A percentile compares a stretch with the other conserved stretches of the same genome.
Evolutionary conservation across 2,797 vertebrate genomes (phyloP).

Genomic region (Poliocrania exsul): DNA sequence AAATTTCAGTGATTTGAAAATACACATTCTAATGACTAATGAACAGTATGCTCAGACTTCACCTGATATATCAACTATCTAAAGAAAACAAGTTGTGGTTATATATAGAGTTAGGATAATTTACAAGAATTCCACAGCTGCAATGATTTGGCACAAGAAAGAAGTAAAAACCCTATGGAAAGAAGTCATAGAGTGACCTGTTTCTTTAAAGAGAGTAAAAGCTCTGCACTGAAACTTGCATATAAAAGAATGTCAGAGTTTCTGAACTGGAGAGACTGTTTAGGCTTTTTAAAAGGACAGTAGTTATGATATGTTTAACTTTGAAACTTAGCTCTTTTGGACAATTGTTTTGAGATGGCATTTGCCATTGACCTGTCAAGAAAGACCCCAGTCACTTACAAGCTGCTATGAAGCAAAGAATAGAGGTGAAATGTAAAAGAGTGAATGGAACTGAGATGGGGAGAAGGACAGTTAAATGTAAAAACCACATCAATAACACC

Average conservation of each 20-base stretch:
- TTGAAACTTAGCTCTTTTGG: not conserved
- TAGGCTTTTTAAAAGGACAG: not conserved
- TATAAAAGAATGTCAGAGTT: not conserved
- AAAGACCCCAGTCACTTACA: not conserved
- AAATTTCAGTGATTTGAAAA: not conserved
- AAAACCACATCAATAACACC: not conserved
- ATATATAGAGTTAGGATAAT: not conserved
- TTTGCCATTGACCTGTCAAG: not conserved
- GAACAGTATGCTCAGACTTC: not conserved
- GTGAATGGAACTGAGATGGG: not conserved
- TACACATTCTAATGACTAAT: not conserved
- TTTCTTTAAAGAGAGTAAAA: not conserved
- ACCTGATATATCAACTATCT: not conserved
- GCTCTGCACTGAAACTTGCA: accelerated
- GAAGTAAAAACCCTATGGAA: not conserved
- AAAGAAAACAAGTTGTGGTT: not conserved
- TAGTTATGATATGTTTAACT: not conserved
- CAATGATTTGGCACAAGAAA: not conserved
- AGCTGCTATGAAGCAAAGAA: not conserved
- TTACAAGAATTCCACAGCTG: not conserved
- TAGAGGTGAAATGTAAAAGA: not conserved
- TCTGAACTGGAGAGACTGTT: not conserved
- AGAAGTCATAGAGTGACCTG: not conserved
- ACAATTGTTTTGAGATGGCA: not conserved
- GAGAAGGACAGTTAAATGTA: not conserved